Percentiles rank a stretch among this genome's conserved stretches.
Conservation (phyloP, 2,797 vertebrate genomes). For the Lemur catta region DNA sequence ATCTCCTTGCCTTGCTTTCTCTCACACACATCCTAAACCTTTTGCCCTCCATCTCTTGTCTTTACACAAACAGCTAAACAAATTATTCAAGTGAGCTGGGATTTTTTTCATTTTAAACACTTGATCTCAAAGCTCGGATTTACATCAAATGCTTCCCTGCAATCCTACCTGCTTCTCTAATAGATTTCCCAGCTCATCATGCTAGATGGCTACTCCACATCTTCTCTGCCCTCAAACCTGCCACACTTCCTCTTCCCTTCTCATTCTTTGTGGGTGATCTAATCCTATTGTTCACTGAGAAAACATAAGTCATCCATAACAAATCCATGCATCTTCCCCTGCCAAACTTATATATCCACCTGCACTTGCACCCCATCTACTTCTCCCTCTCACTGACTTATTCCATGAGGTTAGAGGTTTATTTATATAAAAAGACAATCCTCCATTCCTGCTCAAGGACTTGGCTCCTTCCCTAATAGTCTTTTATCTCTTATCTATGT, state of each 20-base stretch:
- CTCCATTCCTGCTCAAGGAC: neutral
- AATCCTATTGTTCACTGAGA: neutral
- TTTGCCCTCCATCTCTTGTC: neutral
- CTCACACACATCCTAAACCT: neutral
- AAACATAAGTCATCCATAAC: neutral
- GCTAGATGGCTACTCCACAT: neutral
- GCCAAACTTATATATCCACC: neutral
- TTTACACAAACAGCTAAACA: neutral
- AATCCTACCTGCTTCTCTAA: neutral
- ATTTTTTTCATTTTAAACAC: neutral
- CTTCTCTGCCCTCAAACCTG: neutral
- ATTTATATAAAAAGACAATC: neutral
- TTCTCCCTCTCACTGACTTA: neutral
- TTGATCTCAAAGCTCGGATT: neutral
- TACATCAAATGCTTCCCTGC: neutral
- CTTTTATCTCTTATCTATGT: neutral
- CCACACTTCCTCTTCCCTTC: neutral
- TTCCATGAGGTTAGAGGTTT: neutral
- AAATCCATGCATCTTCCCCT: neutral
- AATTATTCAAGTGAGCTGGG: neutral
- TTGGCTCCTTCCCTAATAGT: neutral
- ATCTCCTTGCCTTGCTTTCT: neutral
- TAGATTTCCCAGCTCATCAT: neutral
- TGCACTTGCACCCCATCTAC: neutral
- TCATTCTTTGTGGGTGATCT: neutral